Evolutionary conservation across 2,797 vertebrate species (phyloP).

Genomic region (Phrynocephalus vlangalii): DNA sequence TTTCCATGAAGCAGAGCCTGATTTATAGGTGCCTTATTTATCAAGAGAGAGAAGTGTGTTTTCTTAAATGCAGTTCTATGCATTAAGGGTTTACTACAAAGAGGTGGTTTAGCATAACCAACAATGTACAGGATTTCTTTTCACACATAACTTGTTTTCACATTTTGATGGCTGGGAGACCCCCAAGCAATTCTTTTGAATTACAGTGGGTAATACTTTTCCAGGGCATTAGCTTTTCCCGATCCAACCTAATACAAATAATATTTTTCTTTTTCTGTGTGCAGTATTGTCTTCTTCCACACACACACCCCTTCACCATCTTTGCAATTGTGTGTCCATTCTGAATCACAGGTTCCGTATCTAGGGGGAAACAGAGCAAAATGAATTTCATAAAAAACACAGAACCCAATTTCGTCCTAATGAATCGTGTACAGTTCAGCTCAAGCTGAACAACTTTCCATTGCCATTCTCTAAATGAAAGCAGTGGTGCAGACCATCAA

Average conservation of each 20-base stretch:
- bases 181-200: constrained; percentile 26
- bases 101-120: constrained; percentile 21
- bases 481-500: constrained; percentile 21
- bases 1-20: neutral
- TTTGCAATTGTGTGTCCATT: neutral
- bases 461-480: constrained; percentile 16
- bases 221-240: constrained; percentile 13
- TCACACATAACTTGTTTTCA: constrained; percentile 12
- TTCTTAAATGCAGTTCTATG: neutral
- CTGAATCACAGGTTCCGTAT: constrained; percentile 26
- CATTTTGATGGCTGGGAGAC: constrained; percentile 21
- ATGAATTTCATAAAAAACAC: constrained; percentile 32
- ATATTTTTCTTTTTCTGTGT: constrained; percentile 24
- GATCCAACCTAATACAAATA: constrained; percentile 34
- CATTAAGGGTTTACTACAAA: constrained; percentile 9
- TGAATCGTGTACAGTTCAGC: neutral
- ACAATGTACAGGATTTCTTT: neutral
- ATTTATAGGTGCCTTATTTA: neutral
- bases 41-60: neutral
- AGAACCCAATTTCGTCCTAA: constrained; percentile 37
- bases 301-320: neutral
- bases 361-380: constrained; percentile 36
- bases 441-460: constrained; percentile 22
- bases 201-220: constrained; percentile 14
- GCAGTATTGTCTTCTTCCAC: neutral